Percentiles rank a stretch among this genome's conserved stretches.
phyloP scores from a whole-genome alignment of 2,888 invertebrate species.

The Erebia ligea region DNA sequence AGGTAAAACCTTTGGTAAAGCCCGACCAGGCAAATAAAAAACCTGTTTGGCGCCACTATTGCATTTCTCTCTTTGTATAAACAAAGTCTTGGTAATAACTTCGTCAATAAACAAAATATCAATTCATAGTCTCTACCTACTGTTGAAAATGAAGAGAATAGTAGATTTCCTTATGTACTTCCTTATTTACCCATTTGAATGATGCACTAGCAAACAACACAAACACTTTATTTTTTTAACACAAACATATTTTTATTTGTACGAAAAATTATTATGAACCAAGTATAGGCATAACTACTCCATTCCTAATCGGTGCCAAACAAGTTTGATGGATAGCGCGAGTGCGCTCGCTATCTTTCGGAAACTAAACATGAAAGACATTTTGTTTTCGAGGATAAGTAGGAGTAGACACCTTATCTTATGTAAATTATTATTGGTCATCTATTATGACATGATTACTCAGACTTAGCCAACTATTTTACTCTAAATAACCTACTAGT shows the following conservation, averaged over 20 bases:
- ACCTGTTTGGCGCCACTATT: too few species aligned
- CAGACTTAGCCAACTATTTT: too few species aligned
- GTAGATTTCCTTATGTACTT: too few species aligned
- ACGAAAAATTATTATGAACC: not conserved
- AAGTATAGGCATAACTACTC: not conserved
- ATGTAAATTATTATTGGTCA: constrained; percentile 4
- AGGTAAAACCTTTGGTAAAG: too few species aligned
- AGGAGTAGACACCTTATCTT: constrained; percentile 5
- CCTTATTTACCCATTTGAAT: not conserved
- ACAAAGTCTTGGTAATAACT: too few species aligned
- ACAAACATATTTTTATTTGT: not conserved
- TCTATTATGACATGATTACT: not conserved
- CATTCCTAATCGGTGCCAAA: not conserved
- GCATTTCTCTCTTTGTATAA: too few species aligned
- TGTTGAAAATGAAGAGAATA: too few species aligned
- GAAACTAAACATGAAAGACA: not conserved
- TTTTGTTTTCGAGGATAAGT: not conserved
- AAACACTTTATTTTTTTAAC: not conserved
- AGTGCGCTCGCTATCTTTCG: not conserved
- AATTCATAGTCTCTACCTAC: too few species aligned
- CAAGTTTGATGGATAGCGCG: not conserved
- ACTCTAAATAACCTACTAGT: too few species aligned
- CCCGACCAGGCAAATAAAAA: too few species aligned
- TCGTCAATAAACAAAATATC: too few species aligned
- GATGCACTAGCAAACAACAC: not conserved